Evolutionary conservation across 2,888 invertebrate genomes (phyloP).

Genomic region (Leptinotarsa juncta): DNA sequence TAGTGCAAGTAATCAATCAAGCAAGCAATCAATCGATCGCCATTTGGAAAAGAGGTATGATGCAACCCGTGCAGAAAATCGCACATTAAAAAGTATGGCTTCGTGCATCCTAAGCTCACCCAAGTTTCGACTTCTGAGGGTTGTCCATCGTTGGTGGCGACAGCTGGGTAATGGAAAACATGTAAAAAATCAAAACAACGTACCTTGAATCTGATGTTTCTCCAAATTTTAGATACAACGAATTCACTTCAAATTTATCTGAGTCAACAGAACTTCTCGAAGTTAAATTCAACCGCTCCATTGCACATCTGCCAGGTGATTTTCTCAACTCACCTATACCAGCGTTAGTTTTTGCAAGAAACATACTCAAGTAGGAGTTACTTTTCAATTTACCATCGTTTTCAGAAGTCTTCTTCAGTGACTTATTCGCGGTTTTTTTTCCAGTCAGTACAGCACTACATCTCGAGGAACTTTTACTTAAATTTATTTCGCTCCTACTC

Average conservation of each 20-base stretch:
- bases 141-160: too few species aligned
- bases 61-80: too few species aligned
- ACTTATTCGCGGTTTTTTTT: neutral
- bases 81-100: too few species aligned
- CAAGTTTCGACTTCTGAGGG: too few species aligned
- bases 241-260: constrained; percentile 28
- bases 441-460: constrained; percentile 5
- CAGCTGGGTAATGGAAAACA: too few species aligned
- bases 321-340: neutral
- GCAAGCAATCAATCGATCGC: too few species aligned
- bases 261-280: constrained; percentile 35
- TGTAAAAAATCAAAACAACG: too few species aligned
- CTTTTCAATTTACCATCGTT: constrained; percentile 21
- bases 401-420: neutral
- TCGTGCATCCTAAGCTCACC: too few species aligned
- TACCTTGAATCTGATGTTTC: constrained; percentile 30
- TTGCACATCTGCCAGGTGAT: constrained; percentile 8
- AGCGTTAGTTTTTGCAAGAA: constrained; percentile 28
- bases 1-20: too few species aligned
- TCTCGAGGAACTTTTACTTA: constrained; percentile 27
- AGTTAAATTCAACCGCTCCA: constrained; percentile 23
- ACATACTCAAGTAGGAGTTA: constrained; percentile 42
- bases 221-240: constrained; percentile 25
- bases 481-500: constrained; percentile 34
- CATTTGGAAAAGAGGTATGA: too few species aligned